Percentiles rank a stretch among this genome's conserved stretches.
Conservation (phyloP, 2,797 vertebrate species). For the Pachyuromys duprasi region DNA sequence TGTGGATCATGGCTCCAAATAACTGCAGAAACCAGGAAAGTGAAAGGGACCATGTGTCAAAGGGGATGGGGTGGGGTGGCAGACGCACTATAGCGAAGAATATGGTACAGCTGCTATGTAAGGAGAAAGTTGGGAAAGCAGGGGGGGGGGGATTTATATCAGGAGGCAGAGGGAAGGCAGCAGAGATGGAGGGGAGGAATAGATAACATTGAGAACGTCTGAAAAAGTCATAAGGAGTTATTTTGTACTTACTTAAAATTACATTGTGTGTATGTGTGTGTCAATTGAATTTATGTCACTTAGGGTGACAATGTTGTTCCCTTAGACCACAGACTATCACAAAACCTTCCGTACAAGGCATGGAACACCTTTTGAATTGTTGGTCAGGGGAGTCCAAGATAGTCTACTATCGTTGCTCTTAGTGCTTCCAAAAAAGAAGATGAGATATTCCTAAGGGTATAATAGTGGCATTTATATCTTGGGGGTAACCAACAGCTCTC, state of each 20-base stretch:
- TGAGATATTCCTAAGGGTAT: neutral
- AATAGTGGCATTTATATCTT: neutral
- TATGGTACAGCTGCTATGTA: neutral
- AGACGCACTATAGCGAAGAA: neutral
- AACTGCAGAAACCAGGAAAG: neutral
- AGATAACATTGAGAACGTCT: neutral
- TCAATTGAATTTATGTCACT: neutral
- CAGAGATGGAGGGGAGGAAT: too few species aligned
- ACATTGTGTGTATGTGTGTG: neutral
- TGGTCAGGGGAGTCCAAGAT: neutral
- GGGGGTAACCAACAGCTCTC: neutral
- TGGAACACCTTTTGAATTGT: neutral
- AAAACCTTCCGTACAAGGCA: neutral
- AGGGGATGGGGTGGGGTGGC: neutral
- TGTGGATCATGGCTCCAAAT: neutral
- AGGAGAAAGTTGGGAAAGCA: neutral
- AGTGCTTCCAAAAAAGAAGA: neutral
- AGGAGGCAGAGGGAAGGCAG: neutral
- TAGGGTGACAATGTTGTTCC: neutral
- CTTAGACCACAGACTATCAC: neutral
- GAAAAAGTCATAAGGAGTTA: neutral
- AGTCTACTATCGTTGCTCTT: neutral
- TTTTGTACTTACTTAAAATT: neutral
- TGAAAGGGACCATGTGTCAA: too few species aligned
- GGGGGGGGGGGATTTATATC: neutral